Evolutionary conservation across 2,888 invertebrate genomes (phyloP).

Genomic region (Parthenolecanium corni): DNA sequence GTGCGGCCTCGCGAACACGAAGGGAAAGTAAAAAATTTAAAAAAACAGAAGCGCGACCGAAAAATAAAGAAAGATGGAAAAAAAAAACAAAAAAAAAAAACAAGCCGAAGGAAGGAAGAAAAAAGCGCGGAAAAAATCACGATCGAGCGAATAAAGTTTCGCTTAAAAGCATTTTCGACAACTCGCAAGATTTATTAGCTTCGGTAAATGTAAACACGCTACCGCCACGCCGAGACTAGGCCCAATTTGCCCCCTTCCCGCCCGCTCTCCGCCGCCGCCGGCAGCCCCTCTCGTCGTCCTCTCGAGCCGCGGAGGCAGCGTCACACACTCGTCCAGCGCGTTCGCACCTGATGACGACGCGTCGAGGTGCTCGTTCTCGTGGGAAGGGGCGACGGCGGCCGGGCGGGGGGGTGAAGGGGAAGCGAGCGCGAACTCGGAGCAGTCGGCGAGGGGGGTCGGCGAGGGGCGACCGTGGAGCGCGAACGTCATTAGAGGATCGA

Average conservation of each 20-base stretch:
- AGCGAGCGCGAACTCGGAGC: no score
- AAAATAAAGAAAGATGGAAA: no score
- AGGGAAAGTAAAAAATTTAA: no score
- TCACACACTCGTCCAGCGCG: background rate
- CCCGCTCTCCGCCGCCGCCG: background rate
- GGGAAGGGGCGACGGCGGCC: no score
- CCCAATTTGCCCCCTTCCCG: slow-evolving; percentile 17
- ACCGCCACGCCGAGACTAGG: slow-evolving; percentile 22
- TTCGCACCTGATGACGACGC: no score
- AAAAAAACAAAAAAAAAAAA: background rate
- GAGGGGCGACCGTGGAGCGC: no score
- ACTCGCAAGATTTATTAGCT: slow-evolving; percentile 25
- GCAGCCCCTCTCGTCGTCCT: background rate
- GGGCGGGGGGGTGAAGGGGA: no score
- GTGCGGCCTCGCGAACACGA: no score
- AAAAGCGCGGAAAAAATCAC: slow-evolving; percentile 6
- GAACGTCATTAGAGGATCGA: no score
- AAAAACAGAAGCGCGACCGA: no score
- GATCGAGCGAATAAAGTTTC: slow-evolving; percentile 14
- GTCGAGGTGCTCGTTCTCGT: no score
- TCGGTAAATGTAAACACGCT: slow-evolving; percentile 21
- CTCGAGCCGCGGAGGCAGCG: background rate
- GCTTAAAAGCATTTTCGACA: slow-evolving; percentile 22
- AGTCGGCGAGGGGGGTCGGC: no score
- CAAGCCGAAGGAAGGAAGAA: background rate